Base-by-base conservation (phyloP, 2,797 vertebrate genomes). In the Graptemys geographica region DNA sequence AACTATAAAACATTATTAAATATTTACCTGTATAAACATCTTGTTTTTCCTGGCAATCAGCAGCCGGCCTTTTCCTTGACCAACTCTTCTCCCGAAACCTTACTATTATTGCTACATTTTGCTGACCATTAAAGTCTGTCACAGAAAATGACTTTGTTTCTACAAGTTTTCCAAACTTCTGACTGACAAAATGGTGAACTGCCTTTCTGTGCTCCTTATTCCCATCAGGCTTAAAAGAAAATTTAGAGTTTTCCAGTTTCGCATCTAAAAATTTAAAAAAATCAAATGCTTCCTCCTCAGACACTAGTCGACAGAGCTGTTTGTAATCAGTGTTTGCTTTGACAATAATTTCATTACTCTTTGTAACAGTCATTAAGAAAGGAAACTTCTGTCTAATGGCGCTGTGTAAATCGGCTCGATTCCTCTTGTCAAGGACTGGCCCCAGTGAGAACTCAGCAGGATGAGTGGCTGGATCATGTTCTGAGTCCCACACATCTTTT, bases 201-300 rank as follows among this genome's bases (percentile, higher is more conserved):
- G 97, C 97, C 79, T 98, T 99, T 96, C 99, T 98, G 96, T 99
- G 99, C 19, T 99, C 98, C 96, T 99, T 99, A 79, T 98, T 96
- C 79, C 94, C 96, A 83, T 99, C 99, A 0, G 98, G 98, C 56
- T 98, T 97, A 96, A 99, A 99, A 3, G 98, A 98, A 95, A 99
- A 99, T 0, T 97, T 99, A 0, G 99, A 99, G 53, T 98, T 98
- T 79, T 98, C 98, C 79, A 98, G 95, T 97, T 99, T 99, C 81
- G 99, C 99, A 49, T 99, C 99, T 78, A 99, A 98, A 97, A 99
- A 99, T 95, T 98, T 98, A 94, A 99, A 99, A 98, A 99, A 99
- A 82, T 98, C 98, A 96, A 98, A 98, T 0, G 99, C 98, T 93
- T 99, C 99, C 79, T 98, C 98, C 96, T 99, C 99, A 2, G 99